Evolutionary conservation across 1,140 invertebrate species (phyloP).

Genomic region (Danaus plexippus): DNA sequence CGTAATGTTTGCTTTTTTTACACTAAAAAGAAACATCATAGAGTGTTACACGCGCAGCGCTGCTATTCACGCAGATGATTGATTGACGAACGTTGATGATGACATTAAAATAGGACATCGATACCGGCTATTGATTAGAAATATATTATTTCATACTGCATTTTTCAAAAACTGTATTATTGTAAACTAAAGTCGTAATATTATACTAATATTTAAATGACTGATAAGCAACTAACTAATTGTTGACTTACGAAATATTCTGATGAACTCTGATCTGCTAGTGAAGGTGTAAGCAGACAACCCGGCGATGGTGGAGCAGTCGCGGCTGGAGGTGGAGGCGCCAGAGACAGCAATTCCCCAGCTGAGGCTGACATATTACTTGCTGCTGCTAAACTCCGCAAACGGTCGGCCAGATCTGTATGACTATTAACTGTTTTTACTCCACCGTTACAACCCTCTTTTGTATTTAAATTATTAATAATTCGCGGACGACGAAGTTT

Average conservation of each 20-base stretch:
- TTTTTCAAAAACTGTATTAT: no score
- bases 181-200: no score
- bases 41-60: conserved; percentile 2
- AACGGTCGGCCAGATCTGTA: conserved; percentile 54
- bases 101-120: no score
- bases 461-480: conserved; percentile 59
- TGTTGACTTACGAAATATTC: conserved; percentile 61
- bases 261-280: conserved; percentile 55
- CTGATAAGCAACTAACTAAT: neutral
- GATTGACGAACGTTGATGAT: no score
- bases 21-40: conserved; percentile 18
- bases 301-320: conserved; percentile 61
- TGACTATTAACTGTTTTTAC: conserved; percentile 42
- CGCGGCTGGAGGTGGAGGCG: conserved; percentile 66
- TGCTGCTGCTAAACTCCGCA: conserved; percentile 70
- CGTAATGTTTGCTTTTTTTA: conserved; percentile 13
- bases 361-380: conserved; percentile 68
- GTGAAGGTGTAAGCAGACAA: conserved; percentile 53
- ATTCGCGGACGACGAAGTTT: conserved; percentile 53
- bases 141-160: no score
- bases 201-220: no score
- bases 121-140: no score
- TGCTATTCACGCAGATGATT: neutral
- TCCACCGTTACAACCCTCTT: conserved; percentile 39
- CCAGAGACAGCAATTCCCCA: conserved; percentile 64